Base-by-base conservation (phyloP, 2,113 vertebrate species). In the Cephalopterus ornatus region DNA sequence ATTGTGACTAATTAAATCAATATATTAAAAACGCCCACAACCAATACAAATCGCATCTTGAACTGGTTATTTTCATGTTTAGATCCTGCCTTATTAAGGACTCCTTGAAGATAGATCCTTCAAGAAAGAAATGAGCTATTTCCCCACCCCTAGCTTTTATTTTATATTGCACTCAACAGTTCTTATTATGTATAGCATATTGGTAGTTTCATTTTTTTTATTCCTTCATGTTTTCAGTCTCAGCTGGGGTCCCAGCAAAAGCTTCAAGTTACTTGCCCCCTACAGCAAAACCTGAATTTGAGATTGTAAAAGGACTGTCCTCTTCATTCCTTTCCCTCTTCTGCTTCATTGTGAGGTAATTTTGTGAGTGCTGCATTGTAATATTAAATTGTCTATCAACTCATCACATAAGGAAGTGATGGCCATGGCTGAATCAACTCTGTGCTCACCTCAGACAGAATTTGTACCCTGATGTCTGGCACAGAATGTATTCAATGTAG, bases 1-100 rank as follows among this genome's bases (percentile, higher is more conserved):
- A 83, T 97, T 96, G 92, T 88, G 65, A 53, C 75, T 97, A 97
- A 97, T 97, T 97, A 98, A 97, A 87, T 95, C 91, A 93, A 75
- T 96, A 81, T 92, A 96, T 97, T 97, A 79, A 95, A 92, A 52
- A 52, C 24, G 1, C 39, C 63, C 37, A 82, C 63, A 89, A 61
- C 81, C 39, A 85, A 33, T 95, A 93, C 82, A 85, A 96, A 73
- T 89, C 59, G 35, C 39, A 75, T 65, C 47, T 88, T 88, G 70
- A 70, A 63, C 52, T 88, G 42, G 19, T 84, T 89, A 61, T 58
- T 94, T 80, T 47, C 83, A 15, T 67, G 62, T 95, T 96, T 94
- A 94, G 46, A 66, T 68, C 41, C 33, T 88, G 37, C 17, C 39
- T 97, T 92, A 95, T 92, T 94, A 95, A 96, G n/a, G 46, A 59